Evolutionary conservation across 2,888 invertebrate species (phyloP).

Genomic region (Campopleginae sp.): DNA sequence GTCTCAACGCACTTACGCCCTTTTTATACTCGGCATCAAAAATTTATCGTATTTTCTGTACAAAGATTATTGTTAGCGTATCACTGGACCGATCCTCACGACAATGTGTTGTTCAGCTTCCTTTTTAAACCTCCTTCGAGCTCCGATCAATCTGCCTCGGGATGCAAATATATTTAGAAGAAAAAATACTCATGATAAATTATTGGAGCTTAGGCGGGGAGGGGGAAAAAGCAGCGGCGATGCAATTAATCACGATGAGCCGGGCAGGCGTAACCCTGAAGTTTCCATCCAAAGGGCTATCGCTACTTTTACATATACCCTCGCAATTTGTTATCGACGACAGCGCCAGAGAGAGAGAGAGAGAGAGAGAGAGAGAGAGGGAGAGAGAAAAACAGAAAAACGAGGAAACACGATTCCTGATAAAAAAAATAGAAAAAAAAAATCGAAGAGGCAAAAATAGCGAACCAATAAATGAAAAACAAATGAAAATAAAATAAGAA

Average conservation of each 20-base stretch:
- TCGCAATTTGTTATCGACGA: constrained; percentile 83
- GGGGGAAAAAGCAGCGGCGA: constrained; percentile 70
- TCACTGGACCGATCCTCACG: constrained; percentile 38
- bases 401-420: too few relatives aligned
- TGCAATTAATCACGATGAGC: constrained; percentile 82
- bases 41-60: constrained; percentile 24
- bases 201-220: constrained; percentile 20
- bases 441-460: too few relatives aligned
- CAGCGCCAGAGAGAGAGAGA: constrained; percentile 69
- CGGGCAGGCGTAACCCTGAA: constrained; percentile 73
- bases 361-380: constrained; percentile 60
- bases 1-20: background rate
- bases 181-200: constrained; percentile 68
- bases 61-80: constrained; percentile 20
- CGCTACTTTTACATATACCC: constrained; percentile 68
- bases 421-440: too few relatives aligned
- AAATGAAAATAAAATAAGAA: too few relatives aligned
- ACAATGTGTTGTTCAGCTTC: constrained; percentile 22
- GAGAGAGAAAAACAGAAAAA: constrained; percentile 56
- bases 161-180: constrained; percentile 81
- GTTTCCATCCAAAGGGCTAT: constrained; percentile 54
- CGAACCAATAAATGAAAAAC: too few relatives aligned
- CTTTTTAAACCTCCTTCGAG: constrained; percentile 23
- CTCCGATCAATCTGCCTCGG: constrained; percentile 79
- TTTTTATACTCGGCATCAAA: background rate